These are phyloP conservation scores for Hormiphora californensis DNA, from an alignment of 37 sponge, comb jelly and placozoan genomes.

Conservation along the genomic window DNA sequence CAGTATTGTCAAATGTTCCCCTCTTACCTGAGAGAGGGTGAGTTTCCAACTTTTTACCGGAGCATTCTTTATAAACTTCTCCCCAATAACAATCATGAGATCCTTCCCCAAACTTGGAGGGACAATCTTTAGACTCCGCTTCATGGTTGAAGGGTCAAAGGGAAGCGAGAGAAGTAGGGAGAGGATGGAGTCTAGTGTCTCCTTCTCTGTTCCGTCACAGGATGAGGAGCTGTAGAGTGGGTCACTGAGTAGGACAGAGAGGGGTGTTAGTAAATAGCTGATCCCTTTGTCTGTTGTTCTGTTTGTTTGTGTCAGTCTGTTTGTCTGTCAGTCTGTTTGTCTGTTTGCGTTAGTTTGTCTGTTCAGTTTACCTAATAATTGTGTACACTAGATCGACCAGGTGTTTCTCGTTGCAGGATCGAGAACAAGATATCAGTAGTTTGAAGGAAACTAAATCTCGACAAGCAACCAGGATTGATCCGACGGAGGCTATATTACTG, in stretches of 20 bases:
- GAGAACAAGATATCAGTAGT: background rate
- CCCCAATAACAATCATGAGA: too few relatives aligned
- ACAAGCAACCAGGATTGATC: background rate
- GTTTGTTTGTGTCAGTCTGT: background rate
- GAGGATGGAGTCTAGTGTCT: background rate
- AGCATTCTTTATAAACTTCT: too few relatives aligned
- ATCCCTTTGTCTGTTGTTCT: background rate
- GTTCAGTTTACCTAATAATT: background rate
- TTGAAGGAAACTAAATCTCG: background rate
- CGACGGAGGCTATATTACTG: too few relatives aligned
- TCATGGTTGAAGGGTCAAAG: background rate
- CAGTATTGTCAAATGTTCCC: too few relatives aligned
- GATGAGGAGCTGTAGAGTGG: background rate
- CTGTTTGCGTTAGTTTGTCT: background rate
- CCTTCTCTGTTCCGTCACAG: constrained; percentile 3
- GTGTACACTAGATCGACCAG: background rate
- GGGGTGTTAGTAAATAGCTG: background rate
- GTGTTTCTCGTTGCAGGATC: background rate
- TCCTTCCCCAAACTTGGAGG: too few relatives aligned
- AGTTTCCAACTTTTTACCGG: too few relatives aligned
- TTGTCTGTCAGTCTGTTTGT: background rate
- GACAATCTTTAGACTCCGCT: constrained; percentile 4
- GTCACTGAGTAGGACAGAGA: background rate
- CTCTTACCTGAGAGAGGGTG: too few relatives aligned
- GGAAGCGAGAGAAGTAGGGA: constrained; percentile 1